Base-by-base conservation (phyloP, 1,140 invertebrate species). In the Brachionus koreanus region DNA sequence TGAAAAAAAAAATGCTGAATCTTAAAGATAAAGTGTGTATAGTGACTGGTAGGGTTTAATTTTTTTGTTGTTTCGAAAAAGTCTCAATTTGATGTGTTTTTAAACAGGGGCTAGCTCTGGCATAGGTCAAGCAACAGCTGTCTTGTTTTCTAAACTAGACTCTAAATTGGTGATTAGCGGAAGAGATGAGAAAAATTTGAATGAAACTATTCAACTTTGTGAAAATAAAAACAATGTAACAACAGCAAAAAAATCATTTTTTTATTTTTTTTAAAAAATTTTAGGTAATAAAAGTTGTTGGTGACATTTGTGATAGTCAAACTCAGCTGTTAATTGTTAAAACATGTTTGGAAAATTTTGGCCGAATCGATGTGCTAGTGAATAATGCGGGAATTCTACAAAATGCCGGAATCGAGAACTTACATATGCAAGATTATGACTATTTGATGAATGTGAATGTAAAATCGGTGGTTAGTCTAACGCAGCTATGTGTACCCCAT, bases 391-490 rank as follows among this genome's bases (percentile, higher is more conserved):
- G 29, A 1, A 29, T 29, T 49, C 13, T n/a, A 49, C 43, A 49
- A n/a, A 49, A 49, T 49, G 13, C 0, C 12, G 43, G 43, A 49
- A 49, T 49, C 43, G 16, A n/a, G 2, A 4, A n/a, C 16, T 49
- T 49, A 3, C 9, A 29, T 3, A 86, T 96, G 83, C 92, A 92
- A 52, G 93, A 95, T 84, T 96, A 92, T 87, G 95, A 97, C 84
- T 87, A 91, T 69, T 85, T 94, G 0, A 94, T 96, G 89, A 93
- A 93, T 85, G 90, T 92, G 9, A 97, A 97, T 88, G 92, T 96
- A 1, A 91, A 93, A 85, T 88, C 77, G 83, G 85, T 83, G 25
- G 65, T 83, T n/a, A 16, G 23, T 10, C 19, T 85, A 16, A 85
- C 84, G 9, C 76, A 85, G 33, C 29, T 85, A 7, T 83, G 84